Evolutionary conservation across 2,113 vertebrate species (phyloP).

Genomic region (Corythaixoides concolor): DNA sequence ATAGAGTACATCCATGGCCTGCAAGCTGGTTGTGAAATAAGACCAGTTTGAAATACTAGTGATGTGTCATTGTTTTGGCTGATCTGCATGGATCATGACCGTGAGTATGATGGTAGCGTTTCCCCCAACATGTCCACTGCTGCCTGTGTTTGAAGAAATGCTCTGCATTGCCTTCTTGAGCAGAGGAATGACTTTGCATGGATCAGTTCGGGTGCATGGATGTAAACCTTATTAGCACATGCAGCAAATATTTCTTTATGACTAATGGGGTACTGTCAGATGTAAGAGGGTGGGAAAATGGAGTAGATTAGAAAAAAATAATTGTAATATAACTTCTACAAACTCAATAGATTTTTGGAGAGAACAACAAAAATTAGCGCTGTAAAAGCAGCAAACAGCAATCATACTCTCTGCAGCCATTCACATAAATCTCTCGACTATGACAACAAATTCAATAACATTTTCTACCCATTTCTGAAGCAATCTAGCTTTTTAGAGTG

Average conservation of each 20-base stretch:
- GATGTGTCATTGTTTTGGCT: not conserved
- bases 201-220: not conserved
- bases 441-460: not conserved
- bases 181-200: not conserved
- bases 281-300: not conserved
- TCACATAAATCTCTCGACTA: not conserved
- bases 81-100: not conserved
- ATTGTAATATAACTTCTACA: not conserved
- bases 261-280: not conserved
- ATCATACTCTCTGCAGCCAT: not conserved
- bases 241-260: not conserved
- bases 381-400: not conserved
- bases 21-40: not conserved
- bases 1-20: not conserved
- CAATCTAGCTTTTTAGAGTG: not conserved
- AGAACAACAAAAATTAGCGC: not conserved
- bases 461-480: not conserved
- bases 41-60: not conserved
- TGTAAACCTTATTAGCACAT: not conserved
- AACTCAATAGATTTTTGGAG: not conserved
- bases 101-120: fast-evolving
- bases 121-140: not conserved
- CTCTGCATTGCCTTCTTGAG: not conserved
- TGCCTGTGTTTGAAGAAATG: not conserved
- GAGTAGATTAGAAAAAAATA: not conserved